Evolutionary conservation across 1,140 invertebrate genomes (phyloP).

Genomic region (Tribolium madens): DNA sequence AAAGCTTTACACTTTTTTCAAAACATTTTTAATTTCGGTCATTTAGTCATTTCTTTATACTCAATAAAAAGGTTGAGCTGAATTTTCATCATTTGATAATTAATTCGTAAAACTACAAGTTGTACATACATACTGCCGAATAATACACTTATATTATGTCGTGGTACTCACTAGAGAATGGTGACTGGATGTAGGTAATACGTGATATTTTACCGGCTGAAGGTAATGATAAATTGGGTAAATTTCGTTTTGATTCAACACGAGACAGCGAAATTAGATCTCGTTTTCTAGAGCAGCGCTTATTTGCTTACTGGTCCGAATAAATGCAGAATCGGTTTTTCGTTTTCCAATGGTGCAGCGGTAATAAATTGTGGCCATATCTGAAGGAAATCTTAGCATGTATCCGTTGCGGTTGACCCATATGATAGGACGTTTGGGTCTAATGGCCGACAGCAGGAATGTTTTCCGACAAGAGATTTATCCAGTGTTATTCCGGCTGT

Average conservation of each 20-base stretch:
- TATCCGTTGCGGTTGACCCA: conserved; percentile 36
- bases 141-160: no score
- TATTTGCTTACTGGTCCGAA: neutral
- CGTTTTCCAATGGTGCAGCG: neutral
- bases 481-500: conserved; percentile 52
- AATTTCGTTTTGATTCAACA: neutral
- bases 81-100: no score
- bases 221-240: neutral
- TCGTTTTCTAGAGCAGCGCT: neutral
- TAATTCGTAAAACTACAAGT: no score
- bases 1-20: no score
- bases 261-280: neutral
- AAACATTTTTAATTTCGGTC: no score
- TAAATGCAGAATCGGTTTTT: neutral
- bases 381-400: conserved; percentile 33
- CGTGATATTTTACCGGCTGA: neutral
- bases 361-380: conserved; percentile 19
- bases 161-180: no score
- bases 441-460: conserved; percentile 47
- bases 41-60: no score
- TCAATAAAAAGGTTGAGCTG: no score
- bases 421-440: conserved; percentile 37
- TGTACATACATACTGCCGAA: no score
- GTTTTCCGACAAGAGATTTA: conserved; percentile 52
- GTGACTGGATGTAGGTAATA: no score